phyloP scores from a whole-genome alignment of 1,140 invertebrate species.

The Tetragnatha versicolor region DNA sequence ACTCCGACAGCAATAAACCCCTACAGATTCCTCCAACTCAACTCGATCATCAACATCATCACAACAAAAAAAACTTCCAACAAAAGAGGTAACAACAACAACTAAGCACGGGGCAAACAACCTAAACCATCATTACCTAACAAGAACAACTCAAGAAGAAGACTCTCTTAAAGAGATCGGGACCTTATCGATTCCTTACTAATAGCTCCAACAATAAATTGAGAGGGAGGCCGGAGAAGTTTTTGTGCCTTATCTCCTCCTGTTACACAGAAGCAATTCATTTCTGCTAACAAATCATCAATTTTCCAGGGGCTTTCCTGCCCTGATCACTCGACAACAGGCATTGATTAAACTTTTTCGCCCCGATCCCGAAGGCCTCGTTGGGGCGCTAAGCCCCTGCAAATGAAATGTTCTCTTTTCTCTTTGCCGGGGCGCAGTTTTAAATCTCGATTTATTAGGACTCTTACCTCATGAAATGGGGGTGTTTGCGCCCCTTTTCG shows the following conservation, averaged over 20 bases:
- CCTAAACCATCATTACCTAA: conserved; percentile 43
- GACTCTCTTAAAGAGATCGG: conserved; percentile 44
- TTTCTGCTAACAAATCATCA: conserved; percentile 55
- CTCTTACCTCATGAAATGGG: conserved; percentile 43
- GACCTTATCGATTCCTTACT: conserved; percentile 11
- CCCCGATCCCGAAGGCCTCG: conserved; percentile 26
- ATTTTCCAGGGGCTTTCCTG: conserved; percentile 46
- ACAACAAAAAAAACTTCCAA: no score
- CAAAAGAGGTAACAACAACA: conserved; percentile 29
- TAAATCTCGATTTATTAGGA: conserved; percentile 55
- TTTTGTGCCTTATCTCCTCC: conserved; percentile 25
- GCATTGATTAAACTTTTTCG: conserved; percentile 54
- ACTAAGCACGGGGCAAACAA: background rate
- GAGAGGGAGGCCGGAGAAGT: background rate
- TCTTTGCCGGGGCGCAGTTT: background rate
- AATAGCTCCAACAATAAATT: conserved; percentile 53
- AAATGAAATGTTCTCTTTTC: conserved; percentile 39
- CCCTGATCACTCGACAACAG: conserved; percentile 52
- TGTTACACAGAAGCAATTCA: conserved; percentile 51
- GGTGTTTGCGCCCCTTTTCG: background rate
- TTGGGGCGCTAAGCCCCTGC: conserved; percentile 34
- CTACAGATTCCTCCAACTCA: no score
- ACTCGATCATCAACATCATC: no score
- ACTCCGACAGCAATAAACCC: no score
- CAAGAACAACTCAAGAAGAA: background rate